Conservation (phyloP, 2,888 invertebrate genomes). For the Eupithecia insigniata region DNA sequence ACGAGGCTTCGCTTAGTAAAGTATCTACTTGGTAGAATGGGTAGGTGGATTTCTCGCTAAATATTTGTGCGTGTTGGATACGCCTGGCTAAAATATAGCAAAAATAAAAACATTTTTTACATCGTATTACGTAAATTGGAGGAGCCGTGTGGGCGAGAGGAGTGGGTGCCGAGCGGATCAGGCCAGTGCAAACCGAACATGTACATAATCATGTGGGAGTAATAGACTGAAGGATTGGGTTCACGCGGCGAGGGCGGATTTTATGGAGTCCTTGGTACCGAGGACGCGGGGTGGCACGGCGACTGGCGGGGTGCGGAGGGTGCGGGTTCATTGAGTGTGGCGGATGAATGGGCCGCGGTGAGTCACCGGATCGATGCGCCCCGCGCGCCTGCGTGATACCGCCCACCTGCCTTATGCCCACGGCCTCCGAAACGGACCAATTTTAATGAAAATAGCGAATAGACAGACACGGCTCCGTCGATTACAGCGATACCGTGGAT, state of each 20-base stretch:
- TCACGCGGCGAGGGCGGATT: constrained; percentile 67
- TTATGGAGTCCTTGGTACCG: constrained; percentile 77
- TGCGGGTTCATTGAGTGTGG: constrained; percentile 78
- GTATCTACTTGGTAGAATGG: too few relatives aligned
- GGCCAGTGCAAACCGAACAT: constrained; percentile 57
- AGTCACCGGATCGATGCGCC: constrained; percentile 77
- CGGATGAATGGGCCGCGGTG: constrained; percentile 81
- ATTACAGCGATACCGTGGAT: constrained; percentile 40
- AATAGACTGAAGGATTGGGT: constrained; percentile 68
- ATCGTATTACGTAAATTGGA: constrained; percentile 13
- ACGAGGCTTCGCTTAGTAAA: too few relatives aligned
- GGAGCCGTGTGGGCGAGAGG: constrained; percentile 51
- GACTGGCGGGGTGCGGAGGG: constrained; percentile 53
- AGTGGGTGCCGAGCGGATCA: constrained; percentile 49
- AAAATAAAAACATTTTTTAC: constrained; percentile 4
- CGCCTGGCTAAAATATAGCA: neutral
- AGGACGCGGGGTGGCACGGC: constrained; percentile 61
- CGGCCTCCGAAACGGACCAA: constrained; percentile 44
- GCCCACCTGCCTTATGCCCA: constrained; percentile 28
- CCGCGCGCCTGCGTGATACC: constrained; percentile 58
- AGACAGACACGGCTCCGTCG: constrained; percentile 34
- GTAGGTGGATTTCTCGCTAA: constrained; percentile 8
- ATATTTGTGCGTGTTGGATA: constrained; percentile 11
- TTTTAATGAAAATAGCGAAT: constrained; percentile 44
- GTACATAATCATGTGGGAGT: constrained; percentile 64